Evolutionary conservation across 2,113 vertebrate genomes (phyloP).

Genomic region (Chiloscyllium plagiosum): DNA sequence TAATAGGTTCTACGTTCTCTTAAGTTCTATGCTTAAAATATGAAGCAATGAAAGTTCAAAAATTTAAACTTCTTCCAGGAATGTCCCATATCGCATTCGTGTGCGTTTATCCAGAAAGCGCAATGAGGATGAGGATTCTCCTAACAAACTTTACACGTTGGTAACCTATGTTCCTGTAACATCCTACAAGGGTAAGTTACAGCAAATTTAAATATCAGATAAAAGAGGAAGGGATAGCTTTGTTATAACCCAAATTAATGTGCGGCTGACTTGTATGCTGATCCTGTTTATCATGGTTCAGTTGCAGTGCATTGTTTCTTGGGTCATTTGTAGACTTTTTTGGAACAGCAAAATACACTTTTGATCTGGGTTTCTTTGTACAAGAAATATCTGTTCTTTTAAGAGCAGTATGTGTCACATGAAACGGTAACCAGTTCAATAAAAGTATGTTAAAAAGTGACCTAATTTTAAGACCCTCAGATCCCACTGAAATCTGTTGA

Average conservation of each 20-base stretch:
- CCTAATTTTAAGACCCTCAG: not conserved
- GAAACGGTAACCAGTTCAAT: not conserved
- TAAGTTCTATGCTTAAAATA: not conserved
- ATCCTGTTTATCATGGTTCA: not conserved
- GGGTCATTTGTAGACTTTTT: not conserved
- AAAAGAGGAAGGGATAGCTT: not conserved
- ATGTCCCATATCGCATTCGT: conserved; percentile 86
- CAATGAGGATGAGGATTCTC: conserved; percentile 93
- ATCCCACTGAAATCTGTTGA: not conserved
- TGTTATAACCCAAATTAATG: not conserved
- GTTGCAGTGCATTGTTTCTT: not conserved
- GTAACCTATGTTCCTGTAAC: conserved; percentile 91
- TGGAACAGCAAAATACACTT: no score
- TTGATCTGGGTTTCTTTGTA: not conserved
- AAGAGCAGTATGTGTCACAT: not conserved
- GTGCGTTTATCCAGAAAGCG: conserved; percentile 89
- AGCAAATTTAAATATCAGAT: not conserved
- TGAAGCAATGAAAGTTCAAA: not conserved
- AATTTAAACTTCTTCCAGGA: conserved; percentile 54
- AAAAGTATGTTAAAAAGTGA: not conserved
- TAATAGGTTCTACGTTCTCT: not conserved
- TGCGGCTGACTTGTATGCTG: not conserved
- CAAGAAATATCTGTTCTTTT: not conserved
- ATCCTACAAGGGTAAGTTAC: conserved; percentile 81
- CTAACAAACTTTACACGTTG: conserved; percentile 91